Base-by-base conservation (phyloP, 2,888 invertebrate species). In the Acleris laterana region DNA sequence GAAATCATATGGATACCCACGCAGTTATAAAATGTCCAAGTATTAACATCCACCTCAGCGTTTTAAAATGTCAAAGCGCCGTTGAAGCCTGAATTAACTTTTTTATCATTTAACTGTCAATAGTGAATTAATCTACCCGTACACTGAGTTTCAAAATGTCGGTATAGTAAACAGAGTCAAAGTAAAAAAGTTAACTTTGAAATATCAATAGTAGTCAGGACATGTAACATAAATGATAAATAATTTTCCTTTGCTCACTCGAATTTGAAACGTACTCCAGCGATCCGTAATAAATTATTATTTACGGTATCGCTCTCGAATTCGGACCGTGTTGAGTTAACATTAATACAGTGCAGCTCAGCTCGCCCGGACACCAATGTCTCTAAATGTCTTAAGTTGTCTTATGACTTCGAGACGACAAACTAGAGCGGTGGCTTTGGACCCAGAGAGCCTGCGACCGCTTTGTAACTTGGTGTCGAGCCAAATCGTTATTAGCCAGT, bases 401-500 rank as follows among this genome's bases (percentile, higher is more conserved):
- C 66, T 62, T 57, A 61, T 66, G 66, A 66, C 66, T 62, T 57
- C 51, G 61, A 50, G 44, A 60, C 66, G 62, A 62, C 66, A 66
- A 66, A 66, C 66, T 57, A 50, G 65, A 59, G 59, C 55, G 56
- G 38, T 48, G 52, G 66, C 61, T 62, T 50, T 65, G 28, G 55
- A 46, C 19, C 57, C 56, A 25, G 20, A 65, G 61, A 22, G 65
- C 61, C 60, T 60, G 44, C 57, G 66, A 66, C 57, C 62, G 66
- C 66, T 57, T 51, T 56, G 61, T 66, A 52, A 66, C 51, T 66
- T 66, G 66, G 66, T 66, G 56, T 62, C 57, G 51, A 57, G 66
- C 66, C 66, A 66, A 66, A 66, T 66, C 61, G 66, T 62, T 66
- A 66, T 57, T 66, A 61, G 66, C 65, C 66, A 66, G 66, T 66